Evolutionary conservation across 2,888 invertebrate genomes (phyloP), one percentile per base, ranked within the genome.

Genomic region (Leucozona laternaria): DNA sequence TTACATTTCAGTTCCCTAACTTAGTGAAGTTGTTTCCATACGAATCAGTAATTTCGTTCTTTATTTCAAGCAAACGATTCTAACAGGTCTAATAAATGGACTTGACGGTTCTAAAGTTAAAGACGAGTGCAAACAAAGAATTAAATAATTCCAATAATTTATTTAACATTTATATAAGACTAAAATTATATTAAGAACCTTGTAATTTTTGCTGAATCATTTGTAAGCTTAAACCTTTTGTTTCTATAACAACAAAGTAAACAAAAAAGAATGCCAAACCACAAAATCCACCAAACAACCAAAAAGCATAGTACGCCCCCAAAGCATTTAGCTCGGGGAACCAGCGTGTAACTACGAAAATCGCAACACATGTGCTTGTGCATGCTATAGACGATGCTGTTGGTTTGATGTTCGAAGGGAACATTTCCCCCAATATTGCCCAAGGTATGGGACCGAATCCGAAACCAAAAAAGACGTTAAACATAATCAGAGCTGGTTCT

Each of bases 231-330:
- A 96, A 96, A 5, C 66, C 66, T 4, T 66, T 66, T 0, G 98
- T 98, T 93, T 98, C 98, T 2, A 98, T 97, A 17, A 98, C 94
- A 71, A 95, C 91, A 88, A 96, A 94, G 66, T 95, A 91, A 0
- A 96, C 70, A 25, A 70, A 70, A 4, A 70, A 25, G 4, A 55
- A 40, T 11, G 40, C 70, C n/a, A 53, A 11, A 25, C 8, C 11
- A 55, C 37, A 55, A n/a, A 15, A 53, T n/a, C n/a, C 53, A 3
- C 70, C 48, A 70, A 40, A 70, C 0, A 40, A 2, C 70, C 70
- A 70, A 7, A 70, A 70, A 3, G 37, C 55, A 40, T 55, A 55
- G 28, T 70, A 40, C 1, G 40, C 7, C 0, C 70, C 70, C 4
- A 70, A 25, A 3, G 53, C 53, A 40, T 55, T 70, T 25, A 70